These are phyloP conservation scores for Vesta saturnalis DNA, from an alignment of 2,888 invertebrate genomes.

Conservation along the genomic window DNA sequence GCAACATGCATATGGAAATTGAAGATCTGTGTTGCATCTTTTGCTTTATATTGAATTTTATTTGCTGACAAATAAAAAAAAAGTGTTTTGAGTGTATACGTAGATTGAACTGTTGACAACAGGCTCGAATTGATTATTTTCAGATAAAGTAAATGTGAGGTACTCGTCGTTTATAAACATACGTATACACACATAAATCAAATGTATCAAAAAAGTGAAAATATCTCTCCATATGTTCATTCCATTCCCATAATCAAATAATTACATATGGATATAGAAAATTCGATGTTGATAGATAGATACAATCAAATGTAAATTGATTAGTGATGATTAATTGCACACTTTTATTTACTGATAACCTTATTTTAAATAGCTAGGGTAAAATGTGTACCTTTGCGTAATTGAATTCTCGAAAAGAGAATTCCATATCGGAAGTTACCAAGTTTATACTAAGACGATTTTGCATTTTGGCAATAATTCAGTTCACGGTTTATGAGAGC, in stretches of 20 bases:
- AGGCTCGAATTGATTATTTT: conserved; percentile 9
- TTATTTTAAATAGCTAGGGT: too few relatives aligned
- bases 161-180: conserved; percentile 20
- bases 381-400: too few relatives aligned
- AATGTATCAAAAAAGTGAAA: conserved; percentile 17
- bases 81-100: neutral
- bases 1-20: conserved; percentile 30
- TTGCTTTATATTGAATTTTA: conserved; percentile 13
- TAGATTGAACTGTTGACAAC: conserved; percentile 13
- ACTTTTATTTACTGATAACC: conserved; percentile 5
- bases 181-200: conserved; percentile 21
- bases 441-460: too few relatives aligned
- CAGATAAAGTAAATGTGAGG: conserved; percentile 24
- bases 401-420: too few relatives aligned
- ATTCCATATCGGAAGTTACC: too few relatives aligned
- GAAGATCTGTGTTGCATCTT: conserved; percentile 30
- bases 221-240: conserved; percentile 39
- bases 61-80: conserved; percentile 10
- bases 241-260: conserved; percentile 35
- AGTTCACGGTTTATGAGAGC: too few relatives aligned
- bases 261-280: conserved; percentile 18
- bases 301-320: conserved; percentile 2
- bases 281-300: conserved; percentile 21
- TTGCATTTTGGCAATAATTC: too few relatives aligned
- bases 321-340: conserved; percentile 1